Conservation (phyloP, 2,797 vertebrate species). For the Danio aesculapii region DNA sequence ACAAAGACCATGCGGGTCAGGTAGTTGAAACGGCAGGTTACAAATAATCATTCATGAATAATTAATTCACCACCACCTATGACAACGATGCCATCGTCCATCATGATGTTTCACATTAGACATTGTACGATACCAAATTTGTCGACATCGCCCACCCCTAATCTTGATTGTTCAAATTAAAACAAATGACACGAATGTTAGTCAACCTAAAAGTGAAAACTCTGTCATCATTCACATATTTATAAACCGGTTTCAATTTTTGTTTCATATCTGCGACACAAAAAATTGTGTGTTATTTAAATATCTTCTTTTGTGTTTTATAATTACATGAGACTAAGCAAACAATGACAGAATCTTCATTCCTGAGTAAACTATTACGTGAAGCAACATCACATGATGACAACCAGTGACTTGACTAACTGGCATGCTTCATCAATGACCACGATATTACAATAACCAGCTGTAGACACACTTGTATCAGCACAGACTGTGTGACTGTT, state of each 20-base stretch:
- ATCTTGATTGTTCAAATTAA: background rate
- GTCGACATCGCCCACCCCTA: no score
- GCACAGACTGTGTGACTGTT: conserved; percentile 19
- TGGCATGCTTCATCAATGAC: background rate
- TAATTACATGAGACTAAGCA: background rate
- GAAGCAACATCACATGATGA: conserved; percentile 12
- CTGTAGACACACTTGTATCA: background rate
- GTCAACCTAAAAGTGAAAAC: no score
- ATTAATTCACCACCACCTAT: no score
- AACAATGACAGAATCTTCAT: background rate
- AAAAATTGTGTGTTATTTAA: background rate
- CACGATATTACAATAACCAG: background rate
- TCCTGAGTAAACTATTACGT: background rate
- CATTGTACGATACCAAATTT: no score
- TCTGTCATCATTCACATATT: background rate
- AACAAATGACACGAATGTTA: background rate
- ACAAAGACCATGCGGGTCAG: no score
- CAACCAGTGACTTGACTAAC: background rate
- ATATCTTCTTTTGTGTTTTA: background rate
- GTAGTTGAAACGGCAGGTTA: no score
- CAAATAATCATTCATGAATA: no score
- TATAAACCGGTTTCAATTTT: background rate
- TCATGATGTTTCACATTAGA: no score
- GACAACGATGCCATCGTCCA: no score
- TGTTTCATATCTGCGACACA: background rate